Evolutionary conservation across 2,888 invertebrate genomes (phyloP), one percentile per base, ranked within the genome.

Genomic region (Hyalella azteca): DNA sequence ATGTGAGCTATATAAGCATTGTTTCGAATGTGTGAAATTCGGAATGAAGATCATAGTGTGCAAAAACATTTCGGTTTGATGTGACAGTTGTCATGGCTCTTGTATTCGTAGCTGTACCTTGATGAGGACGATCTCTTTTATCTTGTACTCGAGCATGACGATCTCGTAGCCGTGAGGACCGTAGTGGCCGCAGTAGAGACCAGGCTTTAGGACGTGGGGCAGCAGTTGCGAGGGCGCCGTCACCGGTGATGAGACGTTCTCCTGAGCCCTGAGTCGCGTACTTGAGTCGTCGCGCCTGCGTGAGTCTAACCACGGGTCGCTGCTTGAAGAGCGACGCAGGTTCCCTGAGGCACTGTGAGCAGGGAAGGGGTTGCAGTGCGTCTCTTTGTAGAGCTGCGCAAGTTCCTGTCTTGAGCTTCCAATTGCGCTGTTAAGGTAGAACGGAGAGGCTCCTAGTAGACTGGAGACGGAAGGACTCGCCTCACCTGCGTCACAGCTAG

Each of bases 141-240:
- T 45, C 5, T 29, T 75, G 45, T 75, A 75, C 45, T 75, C 75
- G 26, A 75, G 45, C 75, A 75, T 41, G 45, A 45, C 75, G 7
- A 75, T 41, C n/a, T 75, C 75, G 45, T 75, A 75, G 26, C 45
- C 75, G 22, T 75, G 75, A 22, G 41, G 22, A 15, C 40, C 40
- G 26, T 75, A 45, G 75, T 75, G 40, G 15, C 32, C 75, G 36
- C 15, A 41, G n/a, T 75, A 75, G n/a, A 75, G 75, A 26, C 75
- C 75, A 22, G 75, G 75, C n/a, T 75, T 75, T 7, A 75, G 45
- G n/a, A 75, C 75, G 45, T 75, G 75, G 2, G 75, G 75, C 26
- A 40, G 73, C 41, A 73, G 22, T 26, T 73, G 29, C 2, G 39
- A 4, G 13, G 75, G 75, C 29, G 45, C n/a, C 11, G 4, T 3